Conservation (phyloP, 2,113 vertebrate genomes). For the Macquaria australasica region DNA sequence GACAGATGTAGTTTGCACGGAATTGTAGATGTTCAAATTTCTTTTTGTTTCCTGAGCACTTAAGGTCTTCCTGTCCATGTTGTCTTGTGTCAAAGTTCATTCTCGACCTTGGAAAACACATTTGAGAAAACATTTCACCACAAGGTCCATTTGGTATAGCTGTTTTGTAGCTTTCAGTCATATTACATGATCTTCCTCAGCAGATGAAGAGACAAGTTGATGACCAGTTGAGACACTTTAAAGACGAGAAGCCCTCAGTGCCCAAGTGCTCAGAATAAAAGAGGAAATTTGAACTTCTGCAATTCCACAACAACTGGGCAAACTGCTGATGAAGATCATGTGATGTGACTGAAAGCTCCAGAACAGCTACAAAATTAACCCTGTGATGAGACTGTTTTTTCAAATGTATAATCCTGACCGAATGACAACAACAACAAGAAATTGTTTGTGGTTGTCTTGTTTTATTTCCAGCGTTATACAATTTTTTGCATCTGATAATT, state of each 20-base stretch:
- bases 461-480: constrained; percentile 76
- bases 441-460: constrained; percentile 20
- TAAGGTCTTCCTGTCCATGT: not conserved
- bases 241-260: not conserved
- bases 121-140: not conserved
- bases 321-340: not conserved
- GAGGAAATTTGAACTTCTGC: not conserved
- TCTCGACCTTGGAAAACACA: not conserved
- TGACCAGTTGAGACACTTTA: not conserved
- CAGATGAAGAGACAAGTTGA: not conserved
- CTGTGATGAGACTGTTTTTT: not conserved
- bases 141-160: not conserved
- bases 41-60: not conserved
- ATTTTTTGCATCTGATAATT: constrained; percentile 76
- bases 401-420: not conserved
- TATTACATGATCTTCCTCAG: not conserved
- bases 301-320: not conserved
- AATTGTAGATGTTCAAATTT: not conserved
- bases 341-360: not conserved
- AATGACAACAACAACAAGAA: constrained; percentile 24
- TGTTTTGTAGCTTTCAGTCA: not conserved
- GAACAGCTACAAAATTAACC: not conserved
- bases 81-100: not conserved
- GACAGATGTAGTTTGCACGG: not conserved
- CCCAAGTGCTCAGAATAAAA: not conserved